A percentile compares a stretch with the other conserved stretches of the same genome.
Evolutionary conservation across 2,113 vertebrate genomes (phyloP).

Genomic region (Archilochus colubris): DNA sequence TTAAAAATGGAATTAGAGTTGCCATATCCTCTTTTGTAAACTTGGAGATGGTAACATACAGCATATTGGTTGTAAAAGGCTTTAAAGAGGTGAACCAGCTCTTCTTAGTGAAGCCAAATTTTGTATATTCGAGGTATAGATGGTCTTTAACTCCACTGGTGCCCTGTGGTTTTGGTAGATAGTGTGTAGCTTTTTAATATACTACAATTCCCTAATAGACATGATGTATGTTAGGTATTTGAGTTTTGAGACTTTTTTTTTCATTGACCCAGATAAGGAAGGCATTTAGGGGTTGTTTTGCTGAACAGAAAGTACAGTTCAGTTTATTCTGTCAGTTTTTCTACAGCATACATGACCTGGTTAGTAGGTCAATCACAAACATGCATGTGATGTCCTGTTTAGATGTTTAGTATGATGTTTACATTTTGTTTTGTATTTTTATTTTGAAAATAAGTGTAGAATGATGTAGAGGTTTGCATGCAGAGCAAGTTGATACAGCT

Average conservation of each 20-base stretch:
- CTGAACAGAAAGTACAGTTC: not conserved
- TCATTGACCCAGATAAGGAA: not conserved
- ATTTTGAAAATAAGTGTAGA: not conserved
- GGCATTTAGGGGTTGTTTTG: not conserved
- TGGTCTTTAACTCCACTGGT: not conserved
- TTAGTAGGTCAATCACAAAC: not conserved
- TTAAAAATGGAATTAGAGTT: not conserved
- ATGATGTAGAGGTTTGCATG: not conserved
- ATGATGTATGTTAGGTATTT: not conserved
- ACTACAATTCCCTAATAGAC: not conserved
- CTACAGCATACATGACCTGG: rapidly evolving
- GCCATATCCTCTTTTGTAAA: not conserved
- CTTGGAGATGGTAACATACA: not conserved
- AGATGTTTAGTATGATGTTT: not conserved
- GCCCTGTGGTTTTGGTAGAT: not conserved
- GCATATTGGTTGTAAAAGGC: not conserved
- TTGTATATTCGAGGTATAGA: not conserved
- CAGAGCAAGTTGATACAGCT: not conserved
- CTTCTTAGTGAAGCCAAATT: not conserved
- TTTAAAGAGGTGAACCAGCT: not conserved
- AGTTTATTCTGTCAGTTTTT: not conserved
- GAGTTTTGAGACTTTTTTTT: not conserved
- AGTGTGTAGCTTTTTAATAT: not conserved
- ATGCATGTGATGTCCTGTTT: not conserved
- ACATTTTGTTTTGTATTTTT: not conserved